These are phyloP conservation scores for Leptodactylus fuscus DNA, from an alignment of 2,113 vertebrate genomes.

Conservation along the genomic window DNA sequence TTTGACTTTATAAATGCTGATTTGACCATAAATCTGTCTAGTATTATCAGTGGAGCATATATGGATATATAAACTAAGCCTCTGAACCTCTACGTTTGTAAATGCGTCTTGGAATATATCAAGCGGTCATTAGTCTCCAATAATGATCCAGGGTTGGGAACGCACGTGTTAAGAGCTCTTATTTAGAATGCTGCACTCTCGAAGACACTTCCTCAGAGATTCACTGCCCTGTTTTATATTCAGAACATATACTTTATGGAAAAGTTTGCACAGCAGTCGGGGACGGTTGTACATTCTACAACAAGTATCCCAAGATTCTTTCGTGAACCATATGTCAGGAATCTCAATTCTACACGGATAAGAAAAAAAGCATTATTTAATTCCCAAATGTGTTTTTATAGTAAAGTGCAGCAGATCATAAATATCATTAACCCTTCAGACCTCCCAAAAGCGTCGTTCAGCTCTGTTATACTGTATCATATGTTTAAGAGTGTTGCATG, in stretches of 20 bases:
- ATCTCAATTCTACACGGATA: constrained; percentile 1
- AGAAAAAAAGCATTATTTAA: constrained; percentile 17
- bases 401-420: background rate
- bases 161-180: background rate
- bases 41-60: background rate
- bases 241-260: background rate
- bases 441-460: constrained; percentile 35
- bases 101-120: background rate
- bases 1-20: background rate
- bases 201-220: background rate
- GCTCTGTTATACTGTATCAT: constrained; percentile 24
- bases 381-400: constrained; percentile 30
- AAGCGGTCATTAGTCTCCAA: background rate
- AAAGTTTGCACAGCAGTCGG: constrained; percentile 7
- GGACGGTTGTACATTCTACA: background rate
- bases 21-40: background rate
- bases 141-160: background rate
- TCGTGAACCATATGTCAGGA: background rate
- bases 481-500: constrained; percentile 23
- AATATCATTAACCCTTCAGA: constrained; percentile 47
- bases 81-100: background rate
- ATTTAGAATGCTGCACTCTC: background rate
- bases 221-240: constrained; percentile 10
- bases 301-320: background rate
- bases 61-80: too few species aligned